These are phyloP conservation scores for Acanthisitta chloris DNA, from an alignment of 2,113 vertebrate species.

Conservation along the genomic window DNA sequence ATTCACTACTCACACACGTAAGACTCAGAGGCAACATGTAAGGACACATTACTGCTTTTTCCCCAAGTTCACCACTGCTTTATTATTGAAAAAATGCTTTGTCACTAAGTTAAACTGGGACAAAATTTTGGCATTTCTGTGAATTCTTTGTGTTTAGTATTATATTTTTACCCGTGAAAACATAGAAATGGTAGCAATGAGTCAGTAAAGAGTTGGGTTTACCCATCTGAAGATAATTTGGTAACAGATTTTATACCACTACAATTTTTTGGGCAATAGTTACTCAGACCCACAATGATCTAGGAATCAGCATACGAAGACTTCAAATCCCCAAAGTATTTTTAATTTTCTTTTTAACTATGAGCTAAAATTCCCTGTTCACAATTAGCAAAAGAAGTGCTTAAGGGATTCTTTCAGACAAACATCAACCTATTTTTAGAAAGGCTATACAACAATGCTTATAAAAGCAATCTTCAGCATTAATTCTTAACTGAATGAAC, in stretches of 20 bases:
- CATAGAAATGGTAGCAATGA: background rate
- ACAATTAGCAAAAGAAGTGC: background rate
- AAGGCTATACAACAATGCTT: background rate
- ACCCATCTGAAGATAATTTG: background rate
- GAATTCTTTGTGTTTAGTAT: background rate
- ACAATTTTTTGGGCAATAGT: background rate
- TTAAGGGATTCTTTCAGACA: background rate
- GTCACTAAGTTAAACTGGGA: background rate
- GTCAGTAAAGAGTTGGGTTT: background rate
- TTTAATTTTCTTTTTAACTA: background rate
- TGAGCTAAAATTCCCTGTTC: background rate
- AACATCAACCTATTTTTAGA: background rate
- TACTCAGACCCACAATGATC: background rate
- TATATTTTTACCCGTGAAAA: background rate
- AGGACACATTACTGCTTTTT: background rate
- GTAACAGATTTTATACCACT: background rate
- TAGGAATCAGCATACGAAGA: background rate
- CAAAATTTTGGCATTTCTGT: background rate
- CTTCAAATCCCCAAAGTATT: background rate
- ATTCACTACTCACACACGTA: background rate
- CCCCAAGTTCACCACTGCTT: background rate
- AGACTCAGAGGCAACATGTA: background rate
- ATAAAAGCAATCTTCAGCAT: background rate
- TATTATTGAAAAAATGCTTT: background rate
- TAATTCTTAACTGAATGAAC: background rate